phyloP scores from a whole-genome alignment of 1,140 invertebrate species.

The Drosophila nasuta region DNA sequence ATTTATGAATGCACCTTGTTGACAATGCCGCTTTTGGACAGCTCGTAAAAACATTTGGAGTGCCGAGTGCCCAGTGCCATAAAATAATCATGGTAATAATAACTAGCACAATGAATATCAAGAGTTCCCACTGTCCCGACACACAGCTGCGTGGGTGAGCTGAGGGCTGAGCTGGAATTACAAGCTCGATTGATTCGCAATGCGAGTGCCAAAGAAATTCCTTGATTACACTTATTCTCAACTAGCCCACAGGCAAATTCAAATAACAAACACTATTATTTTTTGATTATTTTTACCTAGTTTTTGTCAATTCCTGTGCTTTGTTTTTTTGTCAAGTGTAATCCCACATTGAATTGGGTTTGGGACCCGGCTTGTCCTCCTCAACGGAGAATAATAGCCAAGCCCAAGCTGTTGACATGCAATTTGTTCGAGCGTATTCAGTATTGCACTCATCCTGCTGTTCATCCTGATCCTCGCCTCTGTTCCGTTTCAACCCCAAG shows the following conservation, averaged over 20 bases:
- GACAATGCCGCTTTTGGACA: constrained; percentile 73
- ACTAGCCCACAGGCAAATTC: constrained; percentile 38
- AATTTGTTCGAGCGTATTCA: constrained; percentile 58
- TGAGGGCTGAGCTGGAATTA: constrained; percentile 51
- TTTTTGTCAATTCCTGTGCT: constrained; percentile 3
- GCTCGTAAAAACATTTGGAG: constrained; percentile 62
- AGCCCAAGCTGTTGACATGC: constrained; percentile 77
- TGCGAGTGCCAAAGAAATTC: constrained; percentile 24
- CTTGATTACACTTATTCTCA: constrained; percentile 17
- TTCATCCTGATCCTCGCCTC: constrained; percentile 26
- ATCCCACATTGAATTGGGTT: constrained; percentile 49
- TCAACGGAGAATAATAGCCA: constrained; percentile 57
- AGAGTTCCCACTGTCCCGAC: not conserved
- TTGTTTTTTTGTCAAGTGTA: constrained; percentile 63
- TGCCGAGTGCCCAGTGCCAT: constrained; percentile 19
- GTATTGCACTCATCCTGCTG: constrained; percentile 38
- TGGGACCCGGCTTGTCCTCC: constrained; percentile 32
- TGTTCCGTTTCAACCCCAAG: constrained; percentile 34
- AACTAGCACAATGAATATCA: constrained; percentile 11
- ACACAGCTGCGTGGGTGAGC: constrained; percentile 44
- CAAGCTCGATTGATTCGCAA: constrained; percentile 79
- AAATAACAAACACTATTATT: constrained; percentile 26
- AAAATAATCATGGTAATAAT: constrained; percentile 45
- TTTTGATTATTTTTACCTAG: constrained; percentile 32
- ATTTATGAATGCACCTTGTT: constrained; percentile 78